Base-by-base conservation (phyloP, 2,113 vertebrate species). In the Pluvianellus socialis region DNA sequence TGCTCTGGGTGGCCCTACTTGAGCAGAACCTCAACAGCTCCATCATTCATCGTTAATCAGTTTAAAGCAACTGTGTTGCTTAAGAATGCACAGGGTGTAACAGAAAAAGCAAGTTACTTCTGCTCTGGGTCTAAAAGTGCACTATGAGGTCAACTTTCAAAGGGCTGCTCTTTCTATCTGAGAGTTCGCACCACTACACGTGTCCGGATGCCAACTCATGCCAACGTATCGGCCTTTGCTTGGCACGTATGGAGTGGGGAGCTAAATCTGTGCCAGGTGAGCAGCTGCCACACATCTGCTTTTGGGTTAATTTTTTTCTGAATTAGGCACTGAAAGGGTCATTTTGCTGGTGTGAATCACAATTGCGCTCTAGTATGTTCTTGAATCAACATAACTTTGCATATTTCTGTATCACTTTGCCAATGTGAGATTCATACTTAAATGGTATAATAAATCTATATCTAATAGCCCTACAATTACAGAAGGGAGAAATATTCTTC, bases 171-270 rank as follows among this genome's bases (percentile, higher is more conserved):
- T 21, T 62, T 20, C 42, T 21, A n/a, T 30, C 35, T 45, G 28
- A 40, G 33, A 35, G 9, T 30, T 32, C 56, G 7, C 21, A 50
- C 18, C 27, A 7, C 59, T 32, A 40, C 17, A 5, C 17, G 3
- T 9, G 59, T 8, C 11, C 4, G 20, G 13, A 40, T 33, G 61
- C 17, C 67, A 84, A 7, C 21, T 42, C 17, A 14, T 9, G 33
- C 49, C 52, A 62, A 40, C 16, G 8, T 40, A 22, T 3, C 24
- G 42, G 6, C 4, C 23, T 67, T 79, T 79, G 5, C 35, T 42
- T 30, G 40, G 27, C 19, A 4, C 1, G 2, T 27, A 8, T 1
- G 2, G 40, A 55, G 20, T 2, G 2, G 22, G 11, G 38, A 70
- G 38, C 14, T 70, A 68, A 63, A 53, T 10, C 35, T 86, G 35